Base-by-base conservation (phyloP, 2,113 vertebrate species). In the Platysteira castanea region DNA sequence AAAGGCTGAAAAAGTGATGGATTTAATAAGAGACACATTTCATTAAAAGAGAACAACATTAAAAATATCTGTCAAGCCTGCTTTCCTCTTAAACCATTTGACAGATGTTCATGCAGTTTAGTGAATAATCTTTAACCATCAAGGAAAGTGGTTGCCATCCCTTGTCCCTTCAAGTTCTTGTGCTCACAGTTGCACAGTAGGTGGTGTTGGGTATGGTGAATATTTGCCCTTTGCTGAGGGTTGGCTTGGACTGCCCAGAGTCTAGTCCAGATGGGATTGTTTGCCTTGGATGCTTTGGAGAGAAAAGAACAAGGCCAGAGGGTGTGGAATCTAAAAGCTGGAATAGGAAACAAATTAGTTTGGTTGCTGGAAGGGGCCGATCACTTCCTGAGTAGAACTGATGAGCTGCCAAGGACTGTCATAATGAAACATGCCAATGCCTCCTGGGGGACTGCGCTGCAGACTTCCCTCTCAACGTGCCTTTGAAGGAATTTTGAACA, bases 341-440 rank as follows among this genome's bases (percentile, higher is more conserved):
- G 84, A 93, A 57, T 64, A 84, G 75, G 95, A 91, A 88, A 94
- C 46, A 93, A 94, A 97, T 95, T 76, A 92, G 65, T 91, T 95
- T 76, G 52, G 52, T 92, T 84, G 91, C 95, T 97, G 60, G 91
- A 96, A 97, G 96, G 89, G 79, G 67, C 42, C 0, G 35, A 89
- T 89, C 59, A 53, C 77, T 96, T 95, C 80, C 33, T 78, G 85
- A 84, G 56, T 59, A 95, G 88, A 92, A 92, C 59, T 84, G 95
- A 96, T 95, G 94, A 96, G 50, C 89, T 96, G 95, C 91, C 96
- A 97, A 69, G 68, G 60, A 76, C 70, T 95, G 96, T 97, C 95
- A 95, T 93, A 83, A 96, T 93, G 96, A 97, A 97, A 96, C 93
- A 93, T 88, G 74, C 84, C 94, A 91, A 35, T 81, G 83, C 74